Evolutionary conservation across 2,797 vertebrate species (phyloP).

Genomic region (Miichthys miiuy): DNA sequence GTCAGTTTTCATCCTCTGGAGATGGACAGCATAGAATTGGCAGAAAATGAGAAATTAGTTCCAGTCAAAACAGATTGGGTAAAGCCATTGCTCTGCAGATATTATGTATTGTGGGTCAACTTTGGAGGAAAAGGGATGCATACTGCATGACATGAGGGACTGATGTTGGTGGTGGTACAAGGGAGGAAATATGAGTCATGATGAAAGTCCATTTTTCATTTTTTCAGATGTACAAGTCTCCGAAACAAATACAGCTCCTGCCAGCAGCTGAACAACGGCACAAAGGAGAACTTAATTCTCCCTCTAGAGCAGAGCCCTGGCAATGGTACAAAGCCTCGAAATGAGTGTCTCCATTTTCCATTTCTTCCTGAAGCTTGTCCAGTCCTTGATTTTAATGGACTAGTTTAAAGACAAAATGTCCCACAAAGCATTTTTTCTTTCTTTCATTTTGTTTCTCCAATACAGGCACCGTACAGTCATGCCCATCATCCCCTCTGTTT

Average conservation of each 20-base stretch:
- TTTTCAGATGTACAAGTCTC: slow-evolving; percentile 83
- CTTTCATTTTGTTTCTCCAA: slow-evolving; percentile 43
- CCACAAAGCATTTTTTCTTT: slow-evolving; percentile 25
- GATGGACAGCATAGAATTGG: background rate
- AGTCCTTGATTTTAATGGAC: slow-evolving; percentile 53
- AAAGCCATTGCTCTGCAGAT: slow-evolving; percentile 26
- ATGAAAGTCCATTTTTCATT: slow-evolving; percentile 68
- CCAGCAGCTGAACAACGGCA: slow-evolving; percentile 77
- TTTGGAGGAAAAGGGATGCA: slow-evolving; percentile 21
- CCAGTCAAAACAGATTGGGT: slow-evolving; percentile 27
- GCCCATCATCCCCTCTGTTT: slow-evolving; percentile 84
- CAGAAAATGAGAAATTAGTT: slow-evolving; percentile 46
- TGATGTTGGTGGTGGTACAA: slow-evolving; percentile 43
- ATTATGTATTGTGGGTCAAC: slow-evolving; percentile 18
- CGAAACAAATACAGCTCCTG: slow-evolving; percentile 80
- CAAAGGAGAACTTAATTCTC: slow-evolving; percentile 75
- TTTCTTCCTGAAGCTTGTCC: slow-evolving; percentile 69
- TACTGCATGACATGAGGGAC: slow-evolving; percentile 45
- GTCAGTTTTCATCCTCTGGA: slow-evolving; percentile 63
- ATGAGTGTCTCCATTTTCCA: slow-evolving; percentile 69
- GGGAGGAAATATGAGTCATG: slow-evolving; percentile 40
- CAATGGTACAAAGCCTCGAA: slow-evolving; percentile 74
- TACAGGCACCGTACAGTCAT: slow-evolving; percentile 69
- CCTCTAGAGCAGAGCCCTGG: slow-evolving; percentile 66
- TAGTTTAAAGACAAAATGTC: slow-evolving; percentile 55